Percentiles rank a stretch among this genome's conserved stretches.
Conservation (phyloP, 64 coral and sea anemone genomes). For the Pachyseris speciosa region DNA sequence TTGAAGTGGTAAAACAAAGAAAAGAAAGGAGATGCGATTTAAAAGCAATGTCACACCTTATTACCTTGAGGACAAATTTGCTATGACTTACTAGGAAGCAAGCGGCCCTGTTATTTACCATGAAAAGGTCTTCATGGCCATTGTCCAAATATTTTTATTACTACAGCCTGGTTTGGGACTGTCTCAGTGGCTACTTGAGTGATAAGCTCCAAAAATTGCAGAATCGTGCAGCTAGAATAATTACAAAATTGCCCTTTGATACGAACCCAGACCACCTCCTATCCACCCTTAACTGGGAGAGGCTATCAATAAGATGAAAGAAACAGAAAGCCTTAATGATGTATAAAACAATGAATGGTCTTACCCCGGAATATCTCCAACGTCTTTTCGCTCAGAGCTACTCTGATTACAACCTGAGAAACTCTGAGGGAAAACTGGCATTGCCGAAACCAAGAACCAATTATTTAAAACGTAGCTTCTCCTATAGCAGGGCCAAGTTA, state of each 20-base stretch:
- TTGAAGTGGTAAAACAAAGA: too few relatives aligned
- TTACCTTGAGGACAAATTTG: too few relatives aligned
- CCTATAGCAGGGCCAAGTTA: conserved; percentile 9
- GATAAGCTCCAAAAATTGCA: conserved; percentile 59
- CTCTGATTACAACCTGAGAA: conserved; percentile 12
- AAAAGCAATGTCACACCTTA: too few relatives aligned
- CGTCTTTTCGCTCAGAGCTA: background rate
- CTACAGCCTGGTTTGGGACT: too few relatives aligned
- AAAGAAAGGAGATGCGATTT: too few relatives aligned
- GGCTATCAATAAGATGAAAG: conserved; percentile 23
- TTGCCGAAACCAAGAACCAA: conserved; percentile 20
- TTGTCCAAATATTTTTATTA: too few relatives aligned
- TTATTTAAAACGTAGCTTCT: background rate
- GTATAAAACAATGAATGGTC: conserved; percentile 32
- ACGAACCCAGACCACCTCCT: background rate
- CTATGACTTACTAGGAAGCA: too few relatives aligned
- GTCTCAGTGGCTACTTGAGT: conserved; percentile 2
- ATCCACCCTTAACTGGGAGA: conserved; percentile 21
- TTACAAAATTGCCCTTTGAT: background rate
- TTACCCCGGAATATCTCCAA: conserved; percentile 16
- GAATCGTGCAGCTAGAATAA: conserved; percentile 50
- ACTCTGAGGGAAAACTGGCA: background rate
- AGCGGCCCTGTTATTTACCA: too few relatives aligned
- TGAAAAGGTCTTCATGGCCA: too few relatives aligned
- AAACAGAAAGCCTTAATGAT: conserved; percentile 46